phyloP scores from a whole-genome alignment of 1,140 invertebrate genomes.

The Diorhabda carinulata region DNA sequence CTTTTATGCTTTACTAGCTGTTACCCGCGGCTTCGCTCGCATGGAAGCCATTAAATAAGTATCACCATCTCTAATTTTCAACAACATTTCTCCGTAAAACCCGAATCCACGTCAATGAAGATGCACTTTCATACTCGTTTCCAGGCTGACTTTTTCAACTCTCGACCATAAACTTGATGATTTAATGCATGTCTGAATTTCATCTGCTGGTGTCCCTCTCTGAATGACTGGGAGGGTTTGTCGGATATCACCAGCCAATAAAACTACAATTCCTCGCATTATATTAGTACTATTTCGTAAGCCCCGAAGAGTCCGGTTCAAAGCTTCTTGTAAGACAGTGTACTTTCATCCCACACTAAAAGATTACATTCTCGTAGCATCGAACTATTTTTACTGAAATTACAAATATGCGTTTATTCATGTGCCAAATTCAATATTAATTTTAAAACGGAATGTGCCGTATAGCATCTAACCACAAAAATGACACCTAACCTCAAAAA shows the following conservation, averaged over 20 bases:
- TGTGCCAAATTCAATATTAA: slow-evolving; percentile 39
- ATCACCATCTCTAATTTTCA: slow-evolving; percentile 46
- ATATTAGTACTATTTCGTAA: slow-evolving; percentile 28
- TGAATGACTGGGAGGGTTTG: slow-evolving; percentile 51
- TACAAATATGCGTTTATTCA: slow-evolving; percentile 33
- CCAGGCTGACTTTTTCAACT: slow-evolving; percentile 44
- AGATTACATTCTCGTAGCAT: slow-evolving; percentile 39
- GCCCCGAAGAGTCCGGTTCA: slow-evolving; percentile 42
- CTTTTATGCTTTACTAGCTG: too few relatives aligned
- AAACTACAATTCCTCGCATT: slow-evolving; percentile 35
- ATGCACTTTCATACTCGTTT: slow-evolving; percentile 44
- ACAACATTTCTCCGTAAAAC: slow-evolving; percentile 37
- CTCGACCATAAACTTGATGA: slow-evolving; percentile 46
- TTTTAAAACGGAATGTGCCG: slow-evolving; percentile 41
- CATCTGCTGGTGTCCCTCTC: slow-evolving; percentile 47
- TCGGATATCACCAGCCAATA: slow-evolving; percentile 52
- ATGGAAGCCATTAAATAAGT: too few relatives aligned
- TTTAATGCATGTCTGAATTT: slow-evolving; percentile 48
- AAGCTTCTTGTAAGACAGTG: slow-evolving; percentile 48
- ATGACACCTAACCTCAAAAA: too few relatives aligned
- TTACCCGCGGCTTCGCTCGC: too few relatives aligned
- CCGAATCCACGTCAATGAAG: slow-evolving; percentile 44
- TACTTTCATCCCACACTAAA: slow-evolving; percentile 46
- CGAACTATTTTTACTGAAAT: slow-evolving; percentile 32
- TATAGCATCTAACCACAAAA: slow-evolving; percentile 12